Evolutionary conservation across 1,140 invertebrate genomes (phyloP).

Genomic region (Coptotermes formosanus): DNA sequence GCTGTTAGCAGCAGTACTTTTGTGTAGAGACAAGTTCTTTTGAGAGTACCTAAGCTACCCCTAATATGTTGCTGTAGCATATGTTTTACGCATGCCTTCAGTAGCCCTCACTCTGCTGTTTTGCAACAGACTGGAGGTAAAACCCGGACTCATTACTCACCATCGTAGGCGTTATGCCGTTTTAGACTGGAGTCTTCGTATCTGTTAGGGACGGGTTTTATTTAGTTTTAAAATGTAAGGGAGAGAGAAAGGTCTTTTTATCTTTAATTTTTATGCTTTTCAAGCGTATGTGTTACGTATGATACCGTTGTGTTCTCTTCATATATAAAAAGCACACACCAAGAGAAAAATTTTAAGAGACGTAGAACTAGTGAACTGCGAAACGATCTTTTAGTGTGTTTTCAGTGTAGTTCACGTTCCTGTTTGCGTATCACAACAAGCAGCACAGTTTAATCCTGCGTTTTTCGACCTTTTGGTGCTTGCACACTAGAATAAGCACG

Average conservation of each 20-base stretch:
- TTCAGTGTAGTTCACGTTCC: not conserved
- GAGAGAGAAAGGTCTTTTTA: not conserved
- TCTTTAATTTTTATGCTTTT: constrained; percentile 1
- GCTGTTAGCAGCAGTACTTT: no score
- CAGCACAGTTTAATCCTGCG: no score
- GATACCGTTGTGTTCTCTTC: not conserved
- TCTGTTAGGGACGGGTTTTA: not conserved
- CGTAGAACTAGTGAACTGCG: not conserved
- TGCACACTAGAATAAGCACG: no score
- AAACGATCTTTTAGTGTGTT: no score
- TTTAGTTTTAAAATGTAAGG: not conserved
- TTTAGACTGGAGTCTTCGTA: not conserved
- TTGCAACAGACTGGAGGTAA: not conserved
- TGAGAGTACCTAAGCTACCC: no score
- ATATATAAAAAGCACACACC: not conserved
- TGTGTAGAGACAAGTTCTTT: no score
- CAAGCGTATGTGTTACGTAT: not conserved
- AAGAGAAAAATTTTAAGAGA: not conserved
- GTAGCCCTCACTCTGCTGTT: not conserved
- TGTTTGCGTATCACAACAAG: no score
- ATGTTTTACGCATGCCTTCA: not conserved
- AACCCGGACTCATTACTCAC: not conserved
- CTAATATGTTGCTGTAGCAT: no score
- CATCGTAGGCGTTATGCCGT: not conserved
- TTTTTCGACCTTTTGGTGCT: no score